Evolutionary conservation across 2,888 invertebrate species (phyloP), one percentile per base, ranked within the genome.

Genomic region (Monochamus alternatus): DNA sequence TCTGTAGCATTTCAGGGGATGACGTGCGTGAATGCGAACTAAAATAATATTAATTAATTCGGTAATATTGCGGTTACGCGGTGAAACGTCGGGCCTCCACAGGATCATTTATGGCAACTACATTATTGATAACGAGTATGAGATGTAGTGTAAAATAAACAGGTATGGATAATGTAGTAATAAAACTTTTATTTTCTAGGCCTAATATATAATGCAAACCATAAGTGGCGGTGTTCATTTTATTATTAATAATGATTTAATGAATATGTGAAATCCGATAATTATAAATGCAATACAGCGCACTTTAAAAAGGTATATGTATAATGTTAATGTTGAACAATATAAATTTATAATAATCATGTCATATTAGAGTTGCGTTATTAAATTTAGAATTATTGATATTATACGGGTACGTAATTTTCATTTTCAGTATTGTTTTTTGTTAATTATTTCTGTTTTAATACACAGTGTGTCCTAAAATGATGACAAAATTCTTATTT

Each of bases 181-280:
- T 55, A 55, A 55, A 55, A 55, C 14, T 14, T 22, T n/a, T 55
- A 55, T 7, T n/a, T 10, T n/a, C 3, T 14, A 2, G 55, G 3
- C 12, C 55, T 5, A 14, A 55, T 22, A 9, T 22, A 22, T 55
- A n/a, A 55, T n/a, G n/a, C 14, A 55, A 55, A 55, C 12, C n/a
- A 14, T 10, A n/a, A 55, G 14, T 55, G 22, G 14, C 3, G 2
- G n/a, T 10, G 14, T n/a, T 55, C 55, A 55, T 55, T 55, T 38
- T 55, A 55, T 55, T 55, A 55, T 55, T 55, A 55, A 55, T 55
- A 55, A 55, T 55, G 5, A 38, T 55, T 55, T n/a, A n/a, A n/a
- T 5, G n/a, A 55, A 55, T 22, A 55, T 14, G 7, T 55, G 14
- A 55, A n/a, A n/a, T n/a, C n/a, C 14, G n/a, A n/a, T 14, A 55